Conservation (phyloP, 2,797 vertebrate genomes). For the Lacerta agilis region DNA sequence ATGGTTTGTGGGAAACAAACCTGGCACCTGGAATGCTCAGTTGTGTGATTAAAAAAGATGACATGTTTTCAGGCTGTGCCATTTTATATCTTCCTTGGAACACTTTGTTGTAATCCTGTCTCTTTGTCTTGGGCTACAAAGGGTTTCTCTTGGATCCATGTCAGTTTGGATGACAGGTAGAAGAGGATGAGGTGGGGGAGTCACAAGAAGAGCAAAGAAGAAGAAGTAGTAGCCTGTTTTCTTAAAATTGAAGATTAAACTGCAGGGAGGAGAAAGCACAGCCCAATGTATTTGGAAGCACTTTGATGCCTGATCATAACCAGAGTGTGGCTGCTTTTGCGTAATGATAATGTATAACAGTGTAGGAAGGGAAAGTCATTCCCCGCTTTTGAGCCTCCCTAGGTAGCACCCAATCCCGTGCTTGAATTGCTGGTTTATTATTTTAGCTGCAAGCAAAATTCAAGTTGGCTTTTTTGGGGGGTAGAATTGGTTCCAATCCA, state of each 20-base stretch:
- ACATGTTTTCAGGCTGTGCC: neutral
- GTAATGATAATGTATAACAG: neutral
- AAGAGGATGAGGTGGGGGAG: no score
- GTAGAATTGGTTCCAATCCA: slow-evolving; percentile 8
- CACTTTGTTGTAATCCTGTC: neutral
- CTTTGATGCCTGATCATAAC: neutral
- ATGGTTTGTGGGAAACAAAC: slow-evolving; percentile 20
- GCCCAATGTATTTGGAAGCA: neutral
- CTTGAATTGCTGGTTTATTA: neutral
- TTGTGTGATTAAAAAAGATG: neutral
- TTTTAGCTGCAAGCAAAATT: neutral
- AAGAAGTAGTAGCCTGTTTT: neutral
- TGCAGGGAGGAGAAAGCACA: neutral
- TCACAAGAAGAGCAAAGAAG: neutral
- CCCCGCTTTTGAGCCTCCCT: neutral
- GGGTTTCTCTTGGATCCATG: neutral
- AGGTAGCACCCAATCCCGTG: neutral
- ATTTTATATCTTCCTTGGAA: slow-evolving; percentile 9
- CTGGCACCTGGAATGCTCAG: slow-evolving; percentile 8
- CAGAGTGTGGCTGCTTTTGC: neutral
- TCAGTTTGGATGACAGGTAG: neutral
- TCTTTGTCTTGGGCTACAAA: neutral
- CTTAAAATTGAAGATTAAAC: neutral
- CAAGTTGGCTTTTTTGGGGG: slow-evolving; percentile 3
- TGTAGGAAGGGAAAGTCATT: neutral